Percentiles rank a stretch among this genome's conserved stretches.
Evolutionary conservation across 2,888 invertebrate species (phyloP).

Genomic region (Luperina nickerlii): DNA sequence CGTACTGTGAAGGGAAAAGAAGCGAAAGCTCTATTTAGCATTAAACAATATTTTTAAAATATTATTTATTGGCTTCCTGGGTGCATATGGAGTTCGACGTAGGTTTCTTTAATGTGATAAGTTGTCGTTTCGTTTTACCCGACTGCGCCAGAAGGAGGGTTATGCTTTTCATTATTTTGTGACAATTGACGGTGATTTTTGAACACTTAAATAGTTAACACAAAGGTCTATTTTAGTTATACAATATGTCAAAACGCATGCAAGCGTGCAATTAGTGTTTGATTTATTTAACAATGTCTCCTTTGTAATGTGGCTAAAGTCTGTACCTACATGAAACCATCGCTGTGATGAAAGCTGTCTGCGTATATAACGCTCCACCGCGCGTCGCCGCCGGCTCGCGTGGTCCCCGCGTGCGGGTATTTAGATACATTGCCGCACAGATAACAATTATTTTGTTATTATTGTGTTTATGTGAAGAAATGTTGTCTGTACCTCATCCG

Average conservation of each 20-base stretch:
- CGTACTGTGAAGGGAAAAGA: background rate
- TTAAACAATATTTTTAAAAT: background rate
- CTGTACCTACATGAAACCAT: background rate
- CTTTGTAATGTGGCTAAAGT: background rate
- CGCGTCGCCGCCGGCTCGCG: background rate
- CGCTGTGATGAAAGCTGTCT: conserved; percentile 9
- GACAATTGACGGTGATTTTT: background rate
- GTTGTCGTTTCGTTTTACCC: background rate
- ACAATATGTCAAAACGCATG: too few relatives aligned
- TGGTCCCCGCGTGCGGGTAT: background rate
- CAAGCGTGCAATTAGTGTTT: background rate
- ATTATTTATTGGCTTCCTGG: background rate
- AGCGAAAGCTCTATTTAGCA: background rate
- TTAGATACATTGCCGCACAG: background rate
- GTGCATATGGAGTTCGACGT: too few relatives aligned
- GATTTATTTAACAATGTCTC: conserved; percentile 14
- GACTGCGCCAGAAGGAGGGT: too few relatives aligned
- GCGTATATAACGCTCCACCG: background rate
- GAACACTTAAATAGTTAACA: background rate
- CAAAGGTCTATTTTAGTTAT: conserved; percentile 9
- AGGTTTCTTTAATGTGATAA: background rate
- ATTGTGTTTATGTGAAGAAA: background rate
- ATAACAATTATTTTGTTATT: background rate
- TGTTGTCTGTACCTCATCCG: background rate
- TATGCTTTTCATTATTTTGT: background rate